Conservation (phyloP, 2,113 vertebrate species). For the Stigmatopora argus region DNA sequence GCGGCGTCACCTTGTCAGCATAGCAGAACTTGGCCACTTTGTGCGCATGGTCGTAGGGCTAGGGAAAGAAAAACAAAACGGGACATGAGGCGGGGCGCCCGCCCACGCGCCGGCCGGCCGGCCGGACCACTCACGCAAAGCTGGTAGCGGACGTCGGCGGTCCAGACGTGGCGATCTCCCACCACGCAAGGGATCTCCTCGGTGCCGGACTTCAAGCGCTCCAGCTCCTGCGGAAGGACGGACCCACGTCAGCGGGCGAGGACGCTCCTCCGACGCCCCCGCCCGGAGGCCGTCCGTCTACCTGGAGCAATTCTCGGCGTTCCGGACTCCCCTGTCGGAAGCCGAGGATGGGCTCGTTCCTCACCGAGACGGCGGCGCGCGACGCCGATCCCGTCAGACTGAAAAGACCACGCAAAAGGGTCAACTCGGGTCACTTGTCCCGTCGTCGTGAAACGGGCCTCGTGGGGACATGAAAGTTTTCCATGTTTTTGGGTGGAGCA, state of each 20-base stretch:
- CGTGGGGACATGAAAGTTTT: neutral
- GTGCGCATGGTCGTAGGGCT: conserved; percentile 91
- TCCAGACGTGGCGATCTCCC: conserved; percentile 89
- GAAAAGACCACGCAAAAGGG: conserved; percentile 13
- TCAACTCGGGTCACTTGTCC: neutral
- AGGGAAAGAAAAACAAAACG: conserved; percentile 20
- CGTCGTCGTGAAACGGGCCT: no score
- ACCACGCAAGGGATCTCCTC: conserved; percentile 88
- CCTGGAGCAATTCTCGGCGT: conserved; percentile 76
- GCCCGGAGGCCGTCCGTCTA: conserved; percentile 25
- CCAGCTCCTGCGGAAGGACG: conserved; percentile 68
- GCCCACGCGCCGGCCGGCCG: neutral
- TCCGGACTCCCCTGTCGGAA: conserved; percentile 80
- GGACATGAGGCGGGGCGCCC: neutral
- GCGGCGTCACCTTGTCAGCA: conserved; percentile 80
- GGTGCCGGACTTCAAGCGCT: conserved; percentile 72
- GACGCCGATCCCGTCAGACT: conserved; percentile 73
- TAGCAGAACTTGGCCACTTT: conserved; percentile 95
- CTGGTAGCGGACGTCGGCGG: conserved; percentile 78
- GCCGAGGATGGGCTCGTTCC: conserved; percentile 84
- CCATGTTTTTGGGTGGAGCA: no score
- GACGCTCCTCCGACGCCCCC: no score
- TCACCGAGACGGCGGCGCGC: conserved; percentile 68
- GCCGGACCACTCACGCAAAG: conserved; percentile 75
- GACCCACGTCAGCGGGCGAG: no score